A percentile compares a stretch with the other conserved stretches of the same genome.
Evolutionary conservation across 2,888 invertebrate species (phyloP).

Genomic region (Rhorus exstirpatorius): DNA sequence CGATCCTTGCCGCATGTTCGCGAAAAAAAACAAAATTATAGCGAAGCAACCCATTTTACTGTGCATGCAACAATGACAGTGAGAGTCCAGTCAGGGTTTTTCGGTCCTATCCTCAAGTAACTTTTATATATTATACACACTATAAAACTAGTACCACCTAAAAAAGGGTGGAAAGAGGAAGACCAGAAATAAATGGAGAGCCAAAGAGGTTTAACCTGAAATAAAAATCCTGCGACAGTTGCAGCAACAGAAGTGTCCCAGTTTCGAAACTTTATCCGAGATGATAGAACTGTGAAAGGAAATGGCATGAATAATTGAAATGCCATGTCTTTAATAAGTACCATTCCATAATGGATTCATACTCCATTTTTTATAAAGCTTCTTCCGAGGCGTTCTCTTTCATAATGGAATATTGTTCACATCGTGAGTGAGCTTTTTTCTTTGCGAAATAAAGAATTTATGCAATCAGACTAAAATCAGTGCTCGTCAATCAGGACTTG

Average conservation of each 20-base stretch:
- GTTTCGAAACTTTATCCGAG: neutral
- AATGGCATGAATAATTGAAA: neutral
- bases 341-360: neutral
- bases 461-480: too few relatives aligned
- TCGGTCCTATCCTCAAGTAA: neutral
- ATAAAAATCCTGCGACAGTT: neutral
- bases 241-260: neutral
- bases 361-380: neutral
- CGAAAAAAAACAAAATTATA: slow-evolving; percentile 40
- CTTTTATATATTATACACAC: too few relatives aligned
- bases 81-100: slow-evolving; percentile 11
- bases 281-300: neutral
- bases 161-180: too few relatives aligned
- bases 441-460: slow-evolving; percentile 18
- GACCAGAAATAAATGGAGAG: too few relatives aligned
- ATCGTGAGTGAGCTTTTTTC: slow-evolving; percentile 1
- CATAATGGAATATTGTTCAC: neutral
- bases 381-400: neutral
- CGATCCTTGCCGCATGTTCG: slow-evolving; percentile 31
- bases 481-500: slow-evolving; percentile 8
- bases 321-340: neutral
- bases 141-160: too few relatives aligned
- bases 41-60: slow-evolving; percentile 30
- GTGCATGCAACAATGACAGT: slow-evolving; percentile 5
- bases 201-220: too few relatives aligned